Evolutionary conservation across 2,888 invertebrate species (phyloP), one percentile per base, ranked within the genome.

Genomic region (Chrysolina haemoptera): DNA sequence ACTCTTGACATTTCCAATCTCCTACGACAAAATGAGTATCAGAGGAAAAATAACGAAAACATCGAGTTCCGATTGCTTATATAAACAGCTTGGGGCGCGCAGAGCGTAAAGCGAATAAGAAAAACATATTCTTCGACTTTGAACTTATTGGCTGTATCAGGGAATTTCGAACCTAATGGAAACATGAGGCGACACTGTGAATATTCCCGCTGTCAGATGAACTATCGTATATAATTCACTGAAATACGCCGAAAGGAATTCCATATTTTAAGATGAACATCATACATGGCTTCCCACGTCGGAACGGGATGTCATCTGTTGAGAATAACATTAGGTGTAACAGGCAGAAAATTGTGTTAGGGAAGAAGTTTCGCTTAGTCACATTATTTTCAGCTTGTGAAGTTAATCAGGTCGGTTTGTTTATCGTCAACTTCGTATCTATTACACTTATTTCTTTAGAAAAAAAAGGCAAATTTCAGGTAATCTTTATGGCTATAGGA

Each of bases 61-160:
- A 59, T 59, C 59, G 12, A 27, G 59, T 59, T 59, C 27, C 59
- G 18, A 59, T 59, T 59, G 59, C 22, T 59, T 59, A n/a, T n/a
- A 59, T 27, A 59, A 59, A 59, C 59, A 59, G 59, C 59, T 59
- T 16, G n/a, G n/a, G 59, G 59, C 59, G 27, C 27, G 59, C 22
- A 27, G n/a, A 59, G 59, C 59, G 59, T 59, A n/a, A 59, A 59
- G 27, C 59, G 20, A 53, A 18, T 18, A 53, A 53, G 53, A 12
- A 53, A 53, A 53, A 53, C 18, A 53, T 53, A 59, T 27, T 59
- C 27, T 59, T 4, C 14, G 27, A 27, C 27, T 59, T 59, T 22
- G 59, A 59, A 59, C 59, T 59, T 59, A 59, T 59, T 27, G 59
- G 27, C 27, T 27, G 59, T 59, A 59, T 59, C 35, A 12, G 20